These are phyloP conservation scores for Gorsachius magnificus DNA, from an alignment of 2,797 vertebrate species.

Conservation along the genomic window DNA sequence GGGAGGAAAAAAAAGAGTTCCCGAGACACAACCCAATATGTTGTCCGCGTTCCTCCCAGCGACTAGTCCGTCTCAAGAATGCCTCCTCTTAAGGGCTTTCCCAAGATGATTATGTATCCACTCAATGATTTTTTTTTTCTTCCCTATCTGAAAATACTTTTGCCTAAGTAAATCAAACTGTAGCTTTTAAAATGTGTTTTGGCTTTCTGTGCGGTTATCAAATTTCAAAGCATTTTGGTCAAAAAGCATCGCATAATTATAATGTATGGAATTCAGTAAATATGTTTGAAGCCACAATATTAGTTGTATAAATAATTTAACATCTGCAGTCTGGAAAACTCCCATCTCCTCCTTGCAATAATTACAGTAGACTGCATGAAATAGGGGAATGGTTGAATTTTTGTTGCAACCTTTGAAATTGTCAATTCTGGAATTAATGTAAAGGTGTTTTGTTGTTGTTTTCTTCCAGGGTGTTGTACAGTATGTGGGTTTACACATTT, in stretches of 20 bases:
- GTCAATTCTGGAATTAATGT: neutral
- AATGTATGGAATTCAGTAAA: neutral
- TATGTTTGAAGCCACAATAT: neutral
- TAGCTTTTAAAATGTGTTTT: neutral
- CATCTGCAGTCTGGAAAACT: neutral
- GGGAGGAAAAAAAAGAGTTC: accelerated
- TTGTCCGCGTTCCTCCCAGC: neutral
- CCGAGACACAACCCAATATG: accelerated
- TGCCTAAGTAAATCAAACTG: neutral
- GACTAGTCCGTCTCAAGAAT: neutral
- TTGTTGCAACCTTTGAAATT: neutral
- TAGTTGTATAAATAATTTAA: neutral
- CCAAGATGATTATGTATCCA: neutral
- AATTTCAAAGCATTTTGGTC: neutral
- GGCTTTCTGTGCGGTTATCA: neutral
- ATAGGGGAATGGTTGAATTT: neutral
- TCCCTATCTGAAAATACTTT: neutral
- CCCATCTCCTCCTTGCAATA: neutral
- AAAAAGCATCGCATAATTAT: neutral
- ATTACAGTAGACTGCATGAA: neutral
- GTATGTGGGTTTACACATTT: neutral
- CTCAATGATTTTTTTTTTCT: neutral
- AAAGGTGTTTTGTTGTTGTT: neutral
- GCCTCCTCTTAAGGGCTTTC: neutral
- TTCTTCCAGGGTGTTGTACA: too few species aligned